phyloP scores from a whole-genome alignment of 92 coral and sea anemone genomes.

The Porites cylindrica region DNA sequence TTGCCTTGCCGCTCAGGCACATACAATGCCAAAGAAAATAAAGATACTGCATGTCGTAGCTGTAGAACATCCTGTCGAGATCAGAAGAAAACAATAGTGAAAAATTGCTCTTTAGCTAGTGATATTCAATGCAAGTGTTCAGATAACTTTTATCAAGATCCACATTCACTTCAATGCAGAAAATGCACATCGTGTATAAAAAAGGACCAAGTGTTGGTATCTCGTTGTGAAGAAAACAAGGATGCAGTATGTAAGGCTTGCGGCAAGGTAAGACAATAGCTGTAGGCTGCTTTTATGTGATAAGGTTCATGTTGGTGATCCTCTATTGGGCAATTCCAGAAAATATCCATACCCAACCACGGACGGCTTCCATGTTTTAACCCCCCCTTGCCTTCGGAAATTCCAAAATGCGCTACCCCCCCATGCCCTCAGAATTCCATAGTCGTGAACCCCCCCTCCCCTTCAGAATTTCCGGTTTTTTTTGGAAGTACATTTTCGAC shows the following conservation, averaged over 20 bases:
- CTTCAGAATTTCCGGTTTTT: no score
- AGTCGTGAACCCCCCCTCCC: no score
- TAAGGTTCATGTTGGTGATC: no score
- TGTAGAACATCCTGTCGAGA: neutral
- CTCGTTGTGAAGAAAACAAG: neutral
- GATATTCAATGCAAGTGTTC: conserved; percentile 5
- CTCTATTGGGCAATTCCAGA: no score
- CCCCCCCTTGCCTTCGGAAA: no score
- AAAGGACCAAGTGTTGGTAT: neutral
- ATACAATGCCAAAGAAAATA: neutral
- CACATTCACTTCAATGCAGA: neutral
- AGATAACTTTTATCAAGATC: neutral
- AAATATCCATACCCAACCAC: no score
- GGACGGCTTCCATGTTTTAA: no score
- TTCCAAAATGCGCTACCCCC: no score
- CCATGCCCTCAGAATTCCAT: no score
- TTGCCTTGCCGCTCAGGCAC: neutral
- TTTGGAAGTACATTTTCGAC: no score
- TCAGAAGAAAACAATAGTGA: neutral
- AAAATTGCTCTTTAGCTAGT: neutral
- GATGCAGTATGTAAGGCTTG: conserved; percentile 11
- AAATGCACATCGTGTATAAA: neutral
- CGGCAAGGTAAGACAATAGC: neutral
- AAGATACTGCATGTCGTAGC: neutral
- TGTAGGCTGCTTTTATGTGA: no score